Evolutionary conservation across 2,888 invertebrate species (phyloP).

Genomic region (Hymenopus coronatus): DNA sequence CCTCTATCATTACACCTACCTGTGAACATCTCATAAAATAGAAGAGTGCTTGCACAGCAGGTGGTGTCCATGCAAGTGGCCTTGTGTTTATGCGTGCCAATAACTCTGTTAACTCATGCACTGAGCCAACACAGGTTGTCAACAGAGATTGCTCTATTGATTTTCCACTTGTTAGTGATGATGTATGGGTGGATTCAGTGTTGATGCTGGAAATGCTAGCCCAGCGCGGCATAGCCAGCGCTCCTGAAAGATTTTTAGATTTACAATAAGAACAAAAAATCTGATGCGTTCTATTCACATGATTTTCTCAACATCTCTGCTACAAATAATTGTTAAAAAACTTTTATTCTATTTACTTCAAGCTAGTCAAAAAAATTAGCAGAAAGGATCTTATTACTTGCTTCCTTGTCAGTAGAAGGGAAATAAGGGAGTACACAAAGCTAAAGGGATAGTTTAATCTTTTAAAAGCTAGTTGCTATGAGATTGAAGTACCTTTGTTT

Average conservation of each 20-base stretch:
- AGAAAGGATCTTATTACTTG: too few species aligned
- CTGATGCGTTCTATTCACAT: too few species aligned
- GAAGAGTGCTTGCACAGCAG: slow-evolving; percentile 77
- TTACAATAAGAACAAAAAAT: slow-evolving; percentile 24
- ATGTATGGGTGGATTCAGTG: slow-evolving; percentile 32
- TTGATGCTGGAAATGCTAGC: slow-evolving; percentile 48
- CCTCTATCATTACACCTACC: slow-evolving; percentile 44
- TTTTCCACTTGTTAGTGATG: slow-evolving; percentile 36
- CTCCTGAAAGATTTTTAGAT: slow-evolving; percentile 55
- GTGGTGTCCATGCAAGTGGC: slow-evolving; percentile 45
- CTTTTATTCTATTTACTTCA: too few species aligned
- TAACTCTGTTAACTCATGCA: slow-evolving; percentile 73
- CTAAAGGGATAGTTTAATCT: too few species aligned
- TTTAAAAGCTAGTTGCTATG: too few species aligned
- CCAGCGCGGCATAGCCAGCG: slow-evolving; percentile 81
- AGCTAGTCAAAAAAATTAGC: too few species aligned
- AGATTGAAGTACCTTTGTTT: too few species aligned
- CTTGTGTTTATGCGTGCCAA: slow-evolving; percentile 52
- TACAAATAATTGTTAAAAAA: too few species aligned
- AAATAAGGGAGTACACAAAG: too few species aligned
- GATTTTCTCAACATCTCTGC: too few species aligned
- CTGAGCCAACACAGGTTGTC: slow-evolving; percentile 86
- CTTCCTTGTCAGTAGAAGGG: too few species aligned
- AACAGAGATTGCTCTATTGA: slow-evolving; percentile 67
- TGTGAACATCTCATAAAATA: slow-evolving; percentile 92